Evolutionary conservation across 2,888 invertebrate species (phyloP).

Genomic region (Tetranychus truncatus): DNA sequence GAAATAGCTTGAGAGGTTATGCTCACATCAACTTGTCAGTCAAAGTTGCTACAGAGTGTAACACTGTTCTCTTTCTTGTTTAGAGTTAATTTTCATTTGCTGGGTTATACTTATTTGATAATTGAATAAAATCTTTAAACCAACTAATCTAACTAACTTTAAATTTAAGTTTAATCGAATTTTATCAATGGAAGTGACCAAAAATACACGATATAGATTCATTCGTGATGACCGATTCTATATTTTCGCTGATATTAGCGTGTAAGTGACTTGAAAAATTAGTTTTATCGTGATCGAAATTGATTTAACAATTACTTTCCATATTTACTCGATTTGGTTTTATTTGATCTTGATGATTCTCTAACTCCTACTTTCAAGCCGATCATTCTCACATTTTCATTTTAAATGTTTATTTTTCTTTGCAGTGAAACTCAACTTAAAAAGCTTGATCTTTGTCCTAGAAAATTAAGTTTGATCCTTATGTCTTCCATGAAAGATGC

Average conservation of each 20-base stretch:
- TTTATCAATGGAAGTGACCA: background rate
- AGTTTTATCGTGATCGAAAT: background rate
- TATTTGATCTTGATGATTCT: background rate
- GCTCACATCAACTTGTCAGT: no score
- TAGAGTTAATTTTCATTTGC: no score
- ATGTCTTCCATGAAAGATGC: conserved; percentile 3
- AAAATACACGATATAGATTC: background rate
- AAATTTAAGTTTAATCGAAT: no score
- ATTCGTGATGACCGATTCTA: background rate
- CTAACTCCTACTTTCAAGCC: background rate
- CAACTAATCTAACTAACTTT: no score
- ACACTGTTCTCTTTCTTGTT: no score
- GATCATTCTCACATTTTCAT: background rate
- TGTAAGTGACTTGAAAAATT: background rate
- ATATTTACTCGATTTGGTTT: background rate
- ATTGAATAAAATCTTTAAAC: no score
- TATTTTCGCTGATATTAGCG: conserved; percentile 10
- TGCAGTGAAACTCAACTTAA: background rate
- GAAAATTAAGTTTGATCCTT: background rate
- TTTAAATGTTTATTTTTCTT: background rate
- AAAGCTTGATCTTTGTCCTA: background rate
- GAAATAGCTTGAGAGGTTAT: no score
- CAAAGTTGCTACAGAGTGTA: no score
- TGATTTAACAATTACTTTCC: background rate
- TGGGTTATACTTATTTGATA: no score